phyloP scores from a whole-genome alignment of 1,140 invertebrate species.

The Theocolax elegans region DNA sequence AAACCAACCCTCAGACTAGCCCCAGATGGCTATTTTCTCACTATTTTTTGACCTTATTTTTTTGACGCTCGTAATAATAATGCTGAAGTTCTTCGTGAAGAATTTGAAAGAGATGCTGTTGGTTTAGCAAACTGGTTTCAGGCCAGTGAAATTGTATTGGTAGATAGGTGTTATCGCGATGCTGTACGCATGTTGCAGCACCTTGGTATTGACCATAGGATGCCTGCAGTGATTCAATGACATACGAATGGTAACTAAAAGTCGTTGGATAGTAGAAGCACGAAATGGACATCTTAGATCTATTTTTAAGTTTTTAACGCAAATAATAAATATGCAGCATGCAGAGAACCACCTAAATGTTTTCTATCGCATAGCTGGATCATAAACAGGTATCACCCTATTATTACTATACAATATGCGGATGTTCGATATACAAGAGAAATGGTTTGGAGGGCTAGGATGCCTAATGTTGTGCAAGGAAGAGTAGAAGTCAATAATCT shows the following conservation, averaged over 20 bases:
- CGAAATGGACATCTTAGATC: constrained; percentile 35
- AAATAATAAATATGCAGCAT: constrained; percentile 24
- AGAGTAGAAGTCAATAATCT: constrained; percentile 37
- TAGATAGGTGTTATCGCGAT: no score
- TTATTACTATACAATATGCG: constrained; percentile 26
- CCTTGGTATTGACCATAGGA: constrained; percentile 25
- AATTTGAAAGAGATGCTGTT: neutral
- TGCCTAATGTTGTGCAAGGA: constrained; percentile 21
- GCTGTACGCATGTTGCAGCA: constrained; percentile 11
- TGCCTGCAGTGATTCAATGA: constrained; percentile 26
- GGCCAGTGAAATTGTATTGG: constrained; percentile 26
- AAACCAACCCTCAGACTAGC: constrained; percentile 27
- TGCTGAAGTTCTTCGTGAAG: constrained; percentile 16
- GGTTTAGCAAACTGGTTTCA: constrained; percentile 23
- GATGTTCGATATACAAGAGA: constrained; percentile 18
- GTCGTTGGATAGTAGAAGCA: constrained; percentile 37
- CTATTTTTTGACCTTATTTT: no score
- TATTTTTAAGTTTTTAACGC: constrained; percentile 36
- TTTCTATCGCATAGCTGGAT: constrained; percentile 38
- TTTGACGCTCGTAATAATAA: no score
- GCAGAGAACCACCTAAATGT: constrained; percentile 2
- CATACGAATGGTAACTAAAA: constrained; percentile 35
- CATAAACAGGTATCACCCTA: constrained; percentile 31
- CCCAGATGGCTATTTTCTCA: no score
- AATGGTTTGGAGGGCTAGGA: constrained; percentile 19